These are phyloP conservation scores for Aix galericulata DNA, from an alignment of 2,113 vertebrate species.

Conservation along the genomic window DNA sequence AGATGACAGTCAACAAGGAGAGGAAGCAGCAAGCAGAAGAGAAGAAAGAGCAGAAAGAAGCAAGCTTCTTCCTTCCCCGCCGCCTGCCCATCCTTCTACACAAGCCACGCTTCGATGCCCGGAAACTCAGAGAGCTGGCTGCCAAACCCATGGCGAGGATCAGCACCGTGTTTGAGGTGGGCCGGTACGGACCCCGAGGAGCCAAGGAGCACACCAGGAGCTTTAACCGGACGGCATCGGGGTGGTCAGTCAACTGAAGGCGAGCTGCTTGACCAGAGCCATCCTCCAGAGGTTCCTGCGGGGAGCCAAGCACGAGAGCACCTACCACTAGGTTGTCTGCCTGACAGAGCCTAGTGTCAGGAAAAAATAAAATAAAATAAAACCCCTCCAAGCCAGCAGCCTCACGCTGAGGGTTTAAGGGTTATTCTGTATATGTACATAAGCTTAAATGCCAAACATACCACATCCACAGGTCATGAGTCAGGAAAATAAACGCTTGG, in stretches of 20 bases:
- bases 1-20: constrained; percentile 82
- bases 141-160: constrained; percentile 80
- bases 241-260: constrained; percentile 76
- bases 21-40: constrained; percentile 53
- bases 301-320: not conserved
- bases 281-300: not conserved
- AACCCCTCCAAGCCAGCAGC: not conserved
- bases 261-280: not conserved
- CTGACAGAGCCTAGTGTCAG: not conserved
- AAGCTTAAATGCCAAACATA: not conserved
- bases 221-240: constrained; percentile 90
- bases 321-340: not conserved
- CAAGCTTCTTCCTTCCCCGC: constrained; percentile 1
- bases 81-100: constrained; percentile 88
- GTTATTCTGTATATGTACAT: not conserved
- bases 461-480: not conserved
- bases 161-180: constrained; percentile 78
- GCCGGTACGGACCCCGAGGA: constrained; percentile 75
- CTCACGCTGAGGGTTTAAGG: not conserved
- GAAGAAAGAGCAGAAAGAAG: not conserved
- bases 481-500: not conserved
- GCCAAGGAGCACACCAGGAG: constrained; percentile 82
- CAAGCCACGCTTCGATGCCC: constrained; percentile 90
- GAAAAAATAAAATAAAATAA: not conserved
- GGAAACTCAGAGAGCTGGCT: constrained; percentile 88